Percentiles rank a stretch among this genome's conserved stretches.
phyloP scores from a whole-genome alignment of 2,888 invertebrate genomes.

The Gasteruption jaculator region DNA sequence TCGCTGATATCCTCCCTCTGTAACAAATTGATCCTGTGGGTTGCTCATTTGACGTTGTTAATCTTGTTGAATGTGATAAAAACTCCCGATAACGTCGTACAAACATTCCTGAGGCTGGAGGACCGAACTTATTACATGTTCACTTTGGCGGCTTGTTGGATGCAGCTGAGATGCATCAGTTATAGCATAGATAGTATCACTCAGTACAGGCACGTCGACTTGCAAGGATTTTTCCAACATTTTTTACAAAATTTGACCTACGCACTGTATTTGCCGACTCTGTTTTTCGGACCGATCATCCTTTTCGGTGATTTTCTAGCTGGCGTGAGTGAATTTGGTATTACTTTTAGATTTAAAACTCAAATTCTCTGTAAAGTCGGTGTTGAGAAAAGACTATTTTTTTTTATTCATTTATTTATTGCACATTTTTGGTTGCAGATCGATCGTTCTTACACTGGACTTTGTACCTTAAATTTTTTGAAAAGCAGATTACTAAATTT shows the following conservation, averaged over 20 bases:
- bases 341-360: slow-evolving; percentile 3
- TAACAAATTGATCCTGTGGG: slow-evolving; percentile 57
- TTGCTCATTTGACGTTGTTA: slow-evolving; percentile 54
- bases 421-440: background rate
- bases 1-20: slow-evolving; percentile 54
- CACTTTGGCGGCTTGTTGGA: slow-evolving; percentile 64
- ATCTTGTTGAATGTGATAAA: slow-evolving; percentile 55
- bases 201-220: slow-evolving; percentile 37
- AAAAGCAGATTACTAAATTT: slow-evolving; percentile 41
- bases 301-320: slow-evolving; percentile 66
- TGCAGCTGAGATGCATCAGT: slow-evolving; percentile 72
- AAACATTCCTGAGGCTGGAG: slow-evolving; percentile 50
- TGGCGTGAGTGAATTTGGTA: slow-evolving; percentile 53
- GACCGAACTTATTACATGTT: slow-evolving; percentile 58
- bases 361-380: slow-evolving; percentile 1
- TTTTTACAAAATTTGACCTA: slow-evolving; percentile 62
- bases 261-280: slow-evolving; percentile 76
- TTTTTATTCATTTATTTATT: background rate
- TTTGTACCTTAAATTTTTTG: too few species aligned
- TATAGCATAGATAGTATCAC: slow-evolving; percentile 61
- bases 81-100: slow-evolving; percentile 52
- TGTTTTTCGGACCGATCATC: slow-evolving; percentile 81
- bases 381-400: too few species aligned
- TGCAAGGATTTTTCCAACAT: slow-evolving; percentile 47
- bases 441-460: too few species aligned